Percentiles rank a stretch among this genome's conserved stretches.
phyloP scores from a whole-genome alignment of 2,888 invertebrate genomes.

The Chrysina gloriosa region DNA sequence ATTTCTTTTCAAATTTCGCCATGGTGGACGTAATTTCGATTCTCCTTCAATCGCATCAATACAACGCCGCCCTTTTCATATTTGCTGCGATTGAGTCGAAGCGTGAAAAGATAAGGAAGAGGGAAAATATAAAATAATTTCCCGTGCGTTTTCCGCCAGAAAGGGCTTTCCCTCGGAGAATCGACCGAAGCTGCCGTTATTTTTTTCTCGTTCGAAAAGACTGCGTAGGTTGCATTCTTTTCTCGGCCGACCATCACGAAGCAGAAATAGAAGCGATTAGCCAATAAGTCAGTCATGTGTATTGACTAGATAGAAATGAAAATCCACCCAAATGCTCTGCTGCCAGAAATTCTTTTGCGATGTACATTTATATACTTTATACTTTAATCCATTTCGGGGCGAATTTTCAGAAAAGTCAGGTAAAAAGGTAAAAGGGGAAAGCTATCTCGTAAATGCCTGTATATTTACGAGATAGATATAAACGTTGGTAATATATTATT shows the following conservation, averaged over 20 bases:
- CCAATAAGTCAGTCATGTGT: background rate
- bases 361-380: background rate
- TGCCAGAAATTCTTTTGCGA: background rate
- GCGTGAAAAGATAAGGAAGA: background rate
- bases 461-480: background rate
- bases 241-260: background rate
- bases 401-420: background rate
- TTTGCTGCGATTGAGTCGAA: background rate
- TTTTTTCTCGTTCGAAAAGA: no score
- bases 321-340: background rate
- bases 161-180: background rate
- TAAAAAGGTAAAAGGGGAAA: background rate
- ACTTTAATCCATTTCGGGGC: background rate
- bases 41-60: background rate
- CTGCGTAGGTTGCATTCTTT: no score
- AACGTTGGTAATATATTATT: no score
- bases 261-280: background rate
- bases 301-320: background rate
- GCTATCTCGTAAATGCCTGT: background rate
- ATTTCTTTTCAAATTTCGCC: background rate
- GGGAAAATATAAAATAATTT: background rate
- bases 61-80: background rate
- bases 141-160: background rate
- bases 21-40: background rate
- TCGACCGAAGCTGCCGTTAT: no score